Evolutionary conservation across 2,113 vertebrate species (phyloP), one percentile per base, ranked within the genome.

Genomic region (Burhinus oedicnemus): DNA sequence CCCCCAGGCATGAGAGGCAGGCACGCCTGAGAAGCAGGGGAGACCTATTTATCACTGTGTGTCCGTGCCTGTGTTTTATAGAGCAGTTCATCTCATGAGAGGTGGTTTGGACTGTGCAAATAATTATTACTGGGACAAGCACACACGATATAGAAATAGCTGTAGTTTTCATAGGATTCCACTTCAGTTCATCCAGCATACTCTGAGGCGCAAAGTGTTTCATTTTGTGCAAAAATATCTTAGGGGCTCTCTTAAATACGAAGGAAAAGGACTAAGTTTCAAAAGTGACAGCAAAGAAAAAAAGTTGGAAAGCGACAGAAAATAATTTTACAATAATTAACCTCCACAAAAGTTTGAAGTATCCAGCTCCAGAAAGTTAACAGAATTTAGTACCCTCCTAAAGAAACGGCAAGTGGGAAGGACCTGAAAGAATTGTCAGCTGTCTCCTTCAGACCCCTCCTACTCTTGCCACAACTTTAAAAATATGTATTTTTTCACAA

Each of bases 401-500:
- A 86, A 77, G 10, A 57, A 95, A 57, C 36, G 2, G 16, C 54
- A 20, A 54, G 32, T 72, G 45, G 26, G 25, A 86, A 74, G 11
- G 23, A 42, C 11, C 27, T 38, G 19, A 61, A 93, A 30, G 6
- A 85, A 49, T 52, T 72, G 11, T n/a, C 22, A 38, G 9, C 22
- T 78, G 9, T 71, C 55, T 91, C 16, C 12, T 86, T 86, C 45
- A 70, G n/a, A 81, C 17, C 7, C 65, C 47, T 74, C 27, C 34
- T 49, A 45, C 16, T 93, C 80, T 15, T 51, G 55, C 30, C 38
- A 18, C 30, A 30, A 38, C 12, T 58, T 82, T 15, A 78, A 75
- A 44, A 30, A 8, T 4, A 51, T 3, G 0, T 20, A 2, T 15
- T 42, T 34, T 42, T 76, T 72, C 13, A 1, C 16, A 32, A 1